These are phyloP conservation scores for Periophthalmus modestus DNA, from an alignment of 2,113 vertebrate genomes.

Conservation along the genomic window DNA sequence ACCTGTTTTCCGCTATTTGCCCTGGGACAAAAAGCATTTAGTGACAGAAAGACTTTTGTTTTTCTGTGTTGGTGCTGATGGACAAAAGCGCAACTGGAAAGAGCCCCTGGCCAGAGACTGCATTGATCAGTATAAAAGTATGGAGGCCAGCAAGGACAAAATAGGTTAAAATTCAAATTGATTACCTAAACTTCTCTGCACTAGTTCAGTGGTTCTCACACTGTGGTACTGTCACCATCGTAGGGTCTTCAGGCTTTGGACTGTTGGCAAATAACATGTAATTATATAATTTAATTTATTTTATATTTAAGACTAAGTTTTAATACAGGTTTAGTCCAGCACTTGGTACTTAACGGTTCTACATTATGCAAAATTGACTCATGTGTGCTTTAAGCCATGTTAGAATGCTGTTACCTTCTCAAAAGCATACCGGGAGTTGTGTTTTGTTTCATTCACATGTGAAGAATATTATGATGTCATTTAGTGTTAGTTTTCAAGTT, in stretches of 20 bases:
- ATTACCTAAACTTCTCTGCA: not conserved
- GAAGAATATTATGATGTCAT: too few relatives aligned
- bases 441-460: too few relatives aligned
- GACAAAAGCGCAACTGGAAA: conserved; percentile 40
- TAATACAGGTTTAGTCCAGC: not conserved
- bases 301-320: not conserved
- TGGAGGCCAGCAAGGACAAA: conserved; percentile 7
- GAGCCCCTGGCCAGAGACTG: conserved; percentile 35
- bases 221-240: not conserved
- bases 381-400: too few relatives aligned
- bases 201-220: not conserved
- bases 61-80: conserved; percentile 19
- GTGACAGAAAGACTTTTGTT: conserved; percentile 43
- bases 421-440: too few relatives aligned
- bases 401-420: too few relatives aligned
- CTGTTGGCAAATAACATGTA: not conserved
- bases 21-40: conserved; percentile 27
- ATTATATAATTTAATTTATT: not conserved
- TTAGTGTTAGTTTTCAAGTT: too few relatives aligned
- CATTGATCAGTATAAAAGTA: conserved; percentile 47
- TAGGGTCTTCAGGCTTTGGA: not conserved
- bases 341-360: not conserved
- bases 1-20: conserved; percentile 1
- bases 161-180: not conserved
- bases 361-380: too few relatives aligned